These are phyloP conservation scores for Dasypolia templi DNA, from an alignment of 2,888 invertebrate genomes.

Conservation along the genomic window DNA sequence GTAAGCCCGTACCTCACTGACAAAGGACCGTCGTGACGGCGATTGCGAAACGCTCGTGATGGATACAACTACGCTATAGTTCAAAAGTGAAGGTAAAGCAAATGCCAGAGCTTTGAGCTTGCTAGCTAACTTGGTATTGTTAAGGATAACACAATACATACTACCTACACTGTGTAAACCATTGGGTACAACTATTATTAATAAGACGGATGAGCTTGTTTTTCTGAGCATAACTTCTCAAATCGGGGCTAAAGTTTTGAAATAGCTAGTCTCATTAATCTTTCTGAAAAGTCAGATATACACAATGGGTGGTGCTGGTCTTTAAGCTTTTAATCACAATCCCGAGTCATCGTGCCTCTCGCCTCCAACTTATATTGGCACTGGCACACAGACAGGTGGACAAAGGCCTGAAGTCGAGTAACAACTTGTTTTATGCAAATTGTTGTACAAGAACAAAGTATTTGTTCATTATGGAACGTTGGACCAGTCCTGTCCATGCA, in stretches of 20 bases:
- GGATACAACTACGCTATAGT: conserved; percentile 66
- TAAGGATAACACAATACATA: conserved; percentile 18
- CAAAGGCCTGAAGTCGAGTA: not conserved
- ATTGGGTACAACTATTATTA: too few species aligned
- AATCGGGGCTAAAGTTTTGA: too few species aligned
- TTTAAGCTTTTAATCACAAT: not conserved
- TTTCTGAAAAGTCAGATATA: too few species aligned
- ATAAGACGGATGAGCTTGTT: too few species aligned
- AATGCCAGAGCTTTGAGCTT: conserved; percentile 69
- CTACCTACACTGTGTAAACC: not conserved
- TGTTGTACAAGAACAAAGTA: not conserved
- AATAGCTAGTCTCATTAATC: too few species aligned
- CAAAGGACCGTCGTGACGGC: conserved; percentile 50
- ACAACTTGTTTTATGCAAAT: conserved; percentile 31
- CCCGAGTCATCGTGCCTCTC: not conserved
- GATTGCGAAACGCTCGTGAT: conserved; percentile 58
- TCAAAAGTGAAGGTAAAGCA: conserved; percentile 83
- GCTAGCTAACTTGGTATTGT: conserved; percentile 36
- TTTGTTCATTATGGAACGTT: conserved; percentile 15
- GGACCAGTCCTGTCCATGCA: conserved; percentile 41
- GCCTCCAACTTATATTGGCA: not conserved
- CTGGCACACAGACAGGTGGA: not conserved
- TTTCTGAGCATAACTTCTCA: too few species aligned
- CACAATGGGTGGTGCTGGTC: not conserved
- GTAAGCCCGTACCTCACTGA: conserved; percentile 39